Percentiles rank a stretch among this genome's conserved stretches.
Evolutionary conservation across 2,113 vertebrate genomes (phyloP).

Genomic region (Brachyistius frenatus): DNA sequence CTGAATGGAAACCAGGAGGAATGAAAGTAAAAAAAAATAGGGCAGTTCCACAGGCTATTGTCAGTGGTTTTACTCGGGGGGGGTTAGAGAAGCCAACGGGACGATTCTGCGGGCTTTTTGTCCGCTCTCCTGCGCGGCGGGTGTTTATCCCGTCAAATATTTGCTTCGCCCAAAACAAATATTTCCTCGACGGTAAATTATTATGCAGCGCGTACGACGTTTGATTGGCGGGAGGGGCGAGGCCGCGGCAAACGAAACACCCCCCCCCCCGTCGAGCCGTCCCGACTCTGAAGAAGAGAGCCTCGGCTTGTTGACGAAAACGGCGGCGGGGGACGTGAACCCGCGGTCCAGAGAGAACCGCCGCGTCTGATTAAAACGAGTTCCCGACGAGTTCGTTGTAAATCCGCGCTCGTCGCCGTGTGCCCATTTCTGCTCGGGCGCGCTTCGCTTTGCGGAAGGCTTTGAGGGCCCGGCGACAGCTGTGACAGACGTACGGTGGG

Average conservation of each 20-base stretch:
- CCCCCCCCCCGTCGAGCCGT: too few relatives aligned
- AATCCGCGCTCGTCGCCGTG: too few relatives aligned
- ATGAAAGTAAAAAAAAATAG: slow-evolving; percentile 70
- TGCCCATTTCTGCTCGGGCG: too few relatives aligned
- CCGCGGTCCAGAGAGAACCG: too few relatives aligned
- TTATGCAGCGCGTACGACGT: slow-evolving; percentile 59
- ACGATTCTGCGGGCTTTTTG: slow-evolving; percentile 61
- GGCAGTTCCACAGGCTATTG: slow-evolving; percentile 74
- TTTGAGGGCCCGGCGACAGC: too few relatives aligned
- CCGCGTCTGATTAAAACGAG: too few relatives aligned
- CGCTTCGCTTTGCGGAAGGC: too few relatives aligned
- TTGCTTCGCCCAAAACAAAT: slow-evolving; percentile 64
- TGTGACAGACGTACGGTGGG: too few relatives aligned
- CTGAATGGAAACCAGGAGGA: slow-evolving; percentile 74
- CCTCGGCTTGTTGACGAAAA: slow-evolving; percentile 7
- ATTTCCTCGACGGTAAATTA: slow-evolving; percentile 56
- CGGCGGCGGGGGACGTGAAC: too few relatives aligned
- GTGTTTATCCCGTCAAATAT: slow-evolving; percentile 57
- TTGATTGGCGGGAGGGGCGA: slow-evolving; percentile 59
- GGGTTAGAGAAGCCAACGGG: slow-evolving; percentile 66
- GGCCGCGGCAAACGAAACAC: neutral
- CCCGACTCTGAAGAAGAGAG: neutral
- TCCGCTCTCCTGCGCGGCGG: slow-evolving; percentile 33
- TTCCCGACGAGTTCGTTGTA: too few relatives aligned
- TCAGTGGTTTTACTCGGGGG: slow-evolving; percentile 64